Evolutionary conservation across 2,113 vertebrate genomes (phyloP).

Genomic region (Todiramphus chloris): DNA sequence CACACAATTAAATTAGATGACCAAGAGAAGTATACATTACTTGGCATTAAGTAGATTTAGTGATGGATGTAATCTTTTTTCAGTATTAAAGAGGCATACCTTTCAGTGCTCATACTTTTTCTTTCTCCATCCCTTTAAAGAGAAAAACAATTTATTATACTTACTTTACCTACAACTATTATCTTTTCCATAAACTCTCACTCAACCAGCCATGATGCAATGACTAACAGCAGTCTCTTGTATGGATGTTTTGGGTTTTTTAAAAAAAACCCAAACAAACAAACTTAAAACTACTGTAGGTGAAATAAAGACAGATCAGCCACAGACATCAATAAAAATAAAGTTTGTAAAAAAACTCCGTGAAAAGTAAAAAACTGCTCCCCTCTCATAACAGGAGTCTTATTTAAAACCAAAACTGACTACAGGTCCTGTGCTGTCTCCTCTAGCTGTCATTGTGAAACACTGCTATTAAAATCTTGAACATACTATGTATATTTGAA

Average conservation of each 20-base stretch:
- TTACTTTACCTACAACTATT: neutral
- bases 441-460: neutral
- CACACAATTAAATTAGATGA: neutral
- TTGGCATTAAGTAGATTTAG: neutral
- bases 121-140: slow-evolving; percentile 90
- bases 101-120: slow-evolving; percentile 98
- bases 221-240: neutral
- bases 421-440: neutral
- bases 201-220: neutral
- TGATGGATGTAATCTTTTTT: neutral
- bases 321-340: neutral
- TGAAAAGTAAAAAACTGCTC: neutral
- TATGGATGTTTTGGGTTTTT: neutral
- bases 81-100: slow-evolving; percentile 74
- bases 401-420: neutral
- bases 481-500: neutral
- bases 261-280: neutral
- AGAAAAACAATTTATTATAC: slow-evolving; percentile 15
- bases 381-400: neutral
- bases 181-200: neutral
- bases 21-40: neutral
- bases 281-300: neutral
- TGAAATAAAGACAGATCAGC: neutral
- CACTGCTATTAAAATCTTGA: neutral
- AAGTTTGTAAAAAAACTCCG: neutral